phyloP scores from a whole-genome alignment of 2,888 invertebrate genomes.

The Metalampra italica region DNA sequence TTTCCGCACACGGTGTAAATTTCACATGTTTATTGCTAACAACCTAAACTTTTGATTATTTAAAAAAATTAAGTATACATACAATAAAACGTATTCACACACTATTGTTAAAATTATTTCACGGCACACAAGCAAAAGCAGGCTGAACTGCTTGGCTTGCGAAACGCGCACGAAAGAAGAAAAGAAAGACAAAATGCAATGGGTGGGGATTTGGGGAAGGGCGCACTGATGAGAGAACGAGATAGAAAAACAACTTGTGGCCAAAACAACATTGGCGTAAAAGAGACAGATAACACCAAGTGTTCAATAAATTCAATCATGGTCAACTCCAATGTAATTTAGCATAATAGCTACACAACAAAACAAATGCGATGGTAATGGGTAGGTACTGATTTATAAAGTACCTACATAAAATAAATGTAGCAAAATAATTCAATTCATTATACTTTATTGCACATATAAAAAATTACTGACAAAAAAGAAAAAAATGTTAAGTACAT shows the following conservation, averaged over 20 bases:
- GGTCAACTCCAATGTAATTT: background rate
- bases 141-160: background rate
- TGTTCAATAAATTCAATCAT: constrained; percentile 33
- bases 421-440: too few species aligned
- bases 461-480: too few species aligned
- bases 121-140: too few species aligned
- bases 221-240: constrained; percentile 24
- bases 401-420: too few species aligned
- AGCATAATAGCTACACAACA: too few species aligned
- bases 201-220: constrained; percentile 17
- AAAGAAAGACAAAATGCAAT: constrained; percentile 2
- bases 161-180: background rate
- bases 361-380: too few species aligned
- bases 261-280: constrained; percentile 18
- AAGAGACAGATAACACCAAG: constrained; percentile 41
- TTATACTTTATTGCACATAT: too few species aligned
- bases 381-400: too few species aligned
- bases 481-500: too few species aligned
- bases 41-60: background rate
- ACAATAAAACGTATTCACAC: too few species aligned
- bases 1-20: background rate
- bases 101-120: too few species aligned
- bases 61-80: too few species aligned
- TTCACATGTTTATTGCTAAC: background rate
- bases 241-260: constrained; percentile 25